Evolutionary conservation across 1,140 invertebrate species (phyloP).

Genomic region (Anastatus disparis): DNA sequence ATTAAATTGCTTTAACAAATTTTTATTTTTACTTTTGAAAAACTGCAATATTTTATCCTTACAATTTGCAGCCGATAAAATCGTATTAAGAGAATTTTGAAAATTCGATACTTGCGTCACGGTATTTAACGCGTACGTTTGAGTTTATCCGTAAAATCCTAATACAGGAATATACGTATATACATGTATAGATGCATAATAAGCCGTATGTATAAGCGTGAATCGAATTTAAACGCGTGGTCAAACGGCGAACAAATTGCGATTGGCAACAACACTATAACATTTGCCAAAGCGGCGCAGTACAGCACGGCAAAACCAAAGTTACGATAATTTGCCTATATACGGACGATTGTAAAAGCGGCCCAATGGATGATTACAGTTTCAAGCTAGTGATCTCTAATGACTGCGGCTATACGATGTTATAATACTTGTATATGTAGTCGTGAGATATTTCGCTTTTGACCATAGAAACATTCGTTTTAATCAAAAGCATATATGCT

Average conservation of each 20-base stretch:
- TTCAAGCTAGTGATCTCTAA: not conserved
- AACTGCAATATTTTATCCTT: not conserved
- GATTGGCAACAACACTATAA: no score
- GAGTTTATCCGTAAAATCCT: constrained; percentile 7
- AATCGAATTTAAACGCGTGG: constrained; percentile 11
- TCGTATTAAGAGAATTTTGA: not conserved
- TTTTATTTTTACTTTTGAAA: no score
- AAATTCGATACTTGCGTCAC: not conserved
- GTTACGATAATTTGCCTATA: constrained; percentile 35
- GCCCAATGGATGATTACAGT: not conserved
- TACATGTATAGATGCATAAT: no score
- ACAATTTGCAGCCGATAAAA: not conserved
- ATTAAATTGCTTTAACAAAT: no score
- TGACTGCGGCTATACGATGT: not conserved
- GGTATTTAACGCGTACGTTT: constrained; percentile 23
- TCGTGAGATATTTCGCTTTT: not conserved
- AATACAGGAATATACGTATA: no score
- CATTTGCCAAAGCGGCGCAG: not conserved
- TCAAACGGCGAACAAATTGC: constrained; percentile 18
- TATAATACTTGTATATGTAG: no score
- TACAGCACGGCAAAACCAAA: constrained; percentile 12
- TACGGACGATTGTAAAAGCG: constrained; percentile 12
- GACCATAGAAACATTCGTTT: constrained; percentile 13
- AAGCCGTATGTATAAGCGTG: no score
- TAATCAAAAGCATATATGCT: no score